These are phyloP conservation scores for Danionella cerebrum DNA, from an alignment of 2,113 vertebrate genomes.

Conservation along the genomic window DNA sequence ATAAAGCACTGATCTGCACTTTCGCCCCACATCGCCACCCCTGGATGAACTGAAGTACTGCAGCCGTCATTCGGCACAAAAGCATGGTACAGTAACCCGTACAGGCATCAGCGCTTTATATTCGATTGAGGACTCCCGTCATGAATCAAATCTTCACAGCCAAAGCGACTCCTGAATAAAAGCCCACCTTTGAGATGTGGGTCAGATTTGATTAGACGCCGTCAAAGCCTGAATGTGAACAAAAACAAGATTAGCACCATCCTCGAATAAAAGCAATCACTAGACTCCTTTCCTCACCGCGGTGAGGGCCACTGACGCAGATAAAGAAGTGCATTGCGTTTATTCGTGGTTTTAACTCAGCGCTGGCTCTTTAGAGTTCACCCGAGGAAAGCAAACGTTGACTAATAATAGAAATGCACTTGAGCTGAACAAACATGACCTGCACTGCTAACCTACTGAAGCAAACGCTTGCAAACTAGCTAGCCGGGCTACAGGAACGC, in stretches of 20 bases:
- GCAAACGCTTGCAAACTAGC: slow-evolving; percentile 29
- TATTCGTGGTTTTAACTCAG: not conserved
- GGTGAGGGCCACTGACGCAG: slow-evolving; percentile 45
- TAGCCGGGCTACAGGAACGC: too few species aligned
- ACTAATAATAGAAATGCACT: slow-evolving; percentile 44
- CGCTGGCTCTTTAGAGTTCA: not conserved
- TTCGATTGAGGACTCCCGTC: not conserved
- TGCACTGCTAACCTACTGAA: slow-evolving; percentile 42
- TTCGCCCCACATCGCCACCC: too few species aligned
- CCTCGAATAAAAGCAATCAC: slow-evolving; percentile 38
- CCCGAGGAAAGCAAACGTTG: slow-evolving; percentile 27
- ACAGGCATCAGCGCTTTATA: not conserved
- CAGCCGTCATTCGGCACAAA: too few species aligned
- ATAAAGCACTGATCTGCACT: too few species aligned
- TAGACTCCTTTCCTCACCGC: slow-evolving; percentile 42
- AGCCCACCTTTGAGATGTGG: slow-evolving; percentile 45
- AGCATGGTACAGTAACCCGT: not conserved
- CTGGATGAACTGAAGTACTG: too few species aligned
- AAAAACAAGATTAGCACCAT: slow-evolving; percentile 32
- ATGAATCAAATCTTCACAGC: slow-evolving; percentile 8
- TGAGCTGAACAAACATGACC: slow-evolving; percentile 32
- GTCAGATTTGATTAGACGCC: slow-evolving; percentile 63
- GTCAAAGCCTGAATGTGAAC: slow-evolving; percentile 42
- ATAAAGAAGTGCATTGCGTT: slow-evolving; percentile 32
- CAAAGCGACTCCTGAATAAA: not conserved